Evolutionary conservation across 1,140 invertebrate species (phyloP), one percentile per base, ranked within the genome.

Genomic region (Tetramorium parvispinum): DNA sequence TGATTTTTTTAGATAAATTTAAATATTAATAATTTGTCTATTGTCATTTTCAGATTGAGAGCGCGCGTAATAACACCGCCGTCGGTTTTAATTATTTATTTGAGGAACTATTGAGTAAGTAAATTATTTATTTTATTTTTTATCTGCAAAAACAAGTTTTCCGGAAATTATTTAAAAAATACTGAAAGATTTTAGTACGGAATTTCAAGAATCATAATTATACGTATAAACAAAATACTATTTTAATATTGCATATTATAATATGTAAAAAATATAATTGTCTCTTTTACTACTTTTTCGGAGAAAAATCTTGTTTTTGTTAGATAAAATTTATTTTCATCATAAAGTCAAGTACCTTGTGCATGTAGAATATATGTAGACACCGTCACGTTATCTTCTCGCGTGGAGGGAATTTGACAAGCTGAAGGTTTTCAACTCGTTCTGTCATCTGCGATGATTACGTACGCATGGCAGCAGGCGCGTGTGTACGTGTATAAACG

Each of bases 371-470:
- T 37, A 70, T 18, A 24, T 13, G 40, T 24, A 49, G 18, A 46
- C 27, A 66, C n/a, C 46, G 43, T 53, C 24, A 59, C 40, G 24
- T 83, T 73, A 75, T 46, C 53, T 73, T 32, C 40, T 73, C 27
- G 27, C 79, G 18, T 7, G n/a, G 37, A 32, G 16, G 18, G 40
- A 46, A 24, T 57, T 82, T 73, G 79, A 83, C 40, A 32, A 79
- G 8, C 61, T 46, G 32, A 79, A 83, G n/a, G 13, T 83, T 83
- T 75, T 75, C 53, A 24, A 32, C 63, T 70, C 37, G 71, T 73
- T 49, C 11, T 57, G 53, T 59, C 66, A 82, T 82, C 40, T 55
- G 53, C 79, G 53, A 83, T 59, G 40, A 83, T 83, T 61, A 82
- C 13, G 51, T 71, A 73, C n/a, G 65, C 68, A 73, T 57, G 51